Evolutionary conservation across 2,797 vertebrate species (phyloP), one percentile per base, ranked within the genome.

Genomic region (Danio choprae): DNA sequence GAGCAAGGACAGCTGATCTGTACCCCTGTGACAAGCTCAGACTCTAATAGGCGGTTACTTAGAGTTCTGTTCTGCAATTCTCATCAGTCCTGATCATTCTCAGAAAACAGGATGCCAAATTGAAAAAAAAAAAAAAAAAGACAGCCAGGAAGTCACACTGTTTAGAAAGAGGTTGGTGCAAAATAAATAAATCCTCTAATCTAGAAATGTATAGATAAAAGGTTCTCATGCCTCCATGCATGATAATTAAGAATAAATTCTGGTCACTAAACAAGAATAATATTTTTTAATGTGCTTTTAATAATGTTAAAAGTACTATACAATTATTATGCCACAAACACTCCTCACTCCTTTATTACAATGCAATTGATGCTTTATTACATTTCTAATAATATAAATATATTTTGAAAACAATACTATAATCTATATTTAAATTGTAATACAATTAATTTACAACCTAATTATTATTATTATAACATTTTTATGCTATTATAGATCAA

Each of bases 31-130:
- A 79, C 36, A 11, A 79, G 46, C 58, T 71, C 13, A 60, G 55
- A 79, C 65, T 71, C 65, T 71, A 79, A 79, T 51, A 44, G 56
- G 20, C 18, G 2, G 36, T 71, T 70, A 71, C 56, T 40, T 53
- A 22, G 46, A 62, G 29, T 71, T 79, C 56, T 79, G 75, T 64
- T 70, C n/a, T 70, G 68, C 55, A 16, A 77, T 63, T 58, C 41
- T 68, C n/a, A 63, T 77, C 75, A 68, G 22, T 68, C 64, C 15
- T 11, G 51, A 51, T 58, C 63, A 58, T 77, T 68, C 75, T 77
- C 75, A 68, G 63, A 68, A 58, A 58, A 29, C 51, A 5, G 51
- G 20, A 77, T 44, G 11, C 43, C 62, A 65, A 76, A 56, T 44
- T 15, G 40, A 65, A 20, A 64, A 18, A 41, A 64, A 64, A 46